Evolutionary conservation across 1,140 invertebrate species (phyloP).

Genomic region (Popillia japonica): DNA sequence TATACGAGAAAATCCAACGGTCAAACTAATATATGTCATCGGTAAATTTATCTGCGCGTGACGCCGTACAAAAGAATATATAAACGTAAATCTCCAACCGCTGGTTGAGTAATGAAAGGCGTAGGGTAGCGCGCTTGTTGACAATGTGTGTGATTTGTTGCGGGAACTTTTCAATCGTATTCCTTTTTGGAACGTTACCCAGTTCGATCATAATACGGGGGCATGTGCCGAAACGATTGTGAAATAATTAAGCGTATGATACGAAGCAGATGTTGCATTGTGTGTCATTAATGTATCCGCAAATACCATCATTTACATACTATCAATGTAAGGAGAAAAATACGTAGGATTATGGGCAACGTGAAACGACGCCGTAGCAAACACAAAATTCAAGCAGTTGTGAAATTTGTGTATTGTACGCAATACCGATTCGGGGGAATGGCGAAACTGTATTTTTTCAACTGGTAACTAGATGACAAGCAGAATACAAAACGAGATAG

Average conservation of each 20-base stretch:
- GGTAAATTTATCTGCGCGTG: constrained; percentile 22
- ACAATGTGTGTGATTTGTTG: constrained; percentile 37
- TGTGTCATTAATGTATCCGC: not conserved
- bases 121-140: constrained; percentile 27
- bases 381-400: too few relatives aligned
- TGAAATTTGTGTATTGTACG: not conserved
- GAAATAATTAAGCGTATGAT: constrained; percentile 32
- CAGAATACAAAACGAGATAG: not conserved
- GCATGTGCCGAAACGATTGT: constrained; percentile 31
- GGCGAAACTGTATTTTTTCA: too few relatives aligned
- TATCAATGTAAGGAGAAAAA: not conserved
- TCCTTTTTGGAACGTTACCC: constrained; percentile 13
- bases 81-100: constrained; percentile 33
- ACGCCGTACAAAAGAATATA: constrained; percentile 12
- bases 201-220: not conserved
- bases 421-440: not conserved
- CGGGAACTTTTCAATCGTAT: constrained; percentile 22
- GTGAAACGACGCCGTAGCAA: not conserved
- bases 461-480: too few relatives aligned
- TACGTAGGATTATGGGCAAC: not conserved
- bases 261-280: constrained; percentile 14
- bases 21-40: constrained; percentile 6
- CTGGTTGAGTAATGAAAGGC: constrained; percentile 18
- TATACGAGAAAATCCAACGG: constrained; percentile 11
- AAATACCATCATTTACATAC: constrained; percentile 23